Percentiles rank a stretch among this genome's conserved stretches.
Conservation (phyloP, 2,888 invertebrate species). For the Apodemia mormo region DNA sequence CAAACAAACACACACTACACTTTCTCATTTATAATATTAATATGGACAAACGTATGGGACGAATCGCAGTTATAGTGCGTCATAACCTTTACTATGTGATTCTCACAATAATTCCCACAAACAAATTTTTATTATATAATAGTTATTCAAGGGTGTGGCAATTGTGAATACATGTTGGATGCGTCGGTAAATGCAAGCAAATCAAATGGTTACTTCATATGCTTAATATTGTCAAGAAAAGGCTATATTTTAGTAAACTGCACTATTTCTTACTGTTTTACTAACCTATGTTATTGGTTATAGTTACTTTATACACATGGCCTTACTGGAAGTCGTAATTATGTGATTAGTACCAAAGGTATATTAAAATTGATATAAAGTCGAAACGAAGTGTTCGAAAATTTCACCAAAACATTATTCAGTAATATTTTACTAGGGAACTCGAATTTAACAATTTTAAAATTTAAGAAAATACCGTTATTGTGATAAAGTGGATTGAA, state of each 20-base stretch:
- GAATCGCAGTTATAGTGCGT: no score
- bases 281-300: conserved; percentile 13
- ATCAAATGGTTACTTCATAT: background rate
- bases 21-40: no score
- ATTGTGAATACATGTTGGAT: background rate
- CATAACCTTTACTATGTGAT: background rate
- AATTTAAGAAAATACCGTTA: no score
- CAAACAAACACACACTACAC: no score
- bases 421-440: no score
- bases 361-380: background rate
- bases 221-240: conserved; percentile 10
- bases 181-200: conserved; percentile 7
- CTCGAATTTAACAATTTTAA: no score
- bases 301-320: background rate
- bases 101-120: background rate
- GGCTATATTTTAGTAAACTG: conserved; percentile 23
- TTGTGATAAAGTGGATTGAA: no score
- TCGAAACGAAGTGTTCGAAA: no score
- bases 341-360: background rate
- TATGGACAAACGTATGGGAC: no score
- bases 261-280: conserved; percentile 10
- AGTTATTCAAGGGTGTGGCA: background rate
- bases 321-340: background rate
- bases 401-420: no score
- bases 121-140: background rate